These are phyloP conservation scores for Platysteira castanea DNA, from an alignment of 2,113 vertebrate species.

Conservation along the genomic window DNA sequence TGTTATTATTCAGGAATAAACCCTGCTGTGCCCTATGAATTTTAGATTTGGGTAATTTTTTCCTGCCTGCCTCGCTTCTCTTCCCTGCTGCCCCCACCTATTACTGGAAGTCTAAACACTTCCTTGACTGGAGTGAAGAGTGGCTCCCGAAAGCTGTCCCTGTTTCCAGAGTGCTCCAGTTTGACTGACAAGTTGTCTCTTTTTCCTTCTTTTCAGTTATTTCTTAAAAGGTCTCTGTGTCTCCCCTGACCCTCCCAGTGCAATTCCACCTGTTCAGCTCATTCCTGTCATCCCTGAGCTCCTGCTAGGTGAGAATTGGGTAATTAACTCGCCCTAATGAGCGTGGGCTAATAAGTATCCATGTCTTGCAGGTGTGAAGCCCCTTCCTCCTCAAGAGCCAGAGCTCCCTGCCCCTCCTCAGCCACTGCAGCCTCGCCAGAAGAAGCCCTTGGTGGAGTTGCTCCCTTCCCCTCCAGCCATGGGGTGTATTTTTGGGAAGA, in stretches of 20 bases:
- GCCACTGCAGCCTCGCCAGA: not conserved
- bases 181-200: not conserved
- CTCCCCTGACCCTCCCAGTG: not conserved
- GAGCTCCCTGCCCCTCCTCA: not conserved
- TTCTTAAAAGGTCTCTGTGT: not conserved
- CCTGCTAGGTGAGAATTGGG: not conserved
- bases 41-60: not conserved
- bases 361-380: not conserved
- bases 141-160: not conserved
- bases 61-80: not conserved
- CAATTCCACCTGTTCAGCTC: not conserved
- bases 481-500: conserved; percentile 42
- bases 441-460: not conserved
- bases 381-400: not conserved
- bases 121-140: not conserved
- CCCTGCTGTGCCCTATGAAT: not conserved
- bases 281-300: not conserved
- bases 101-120: not conserved
- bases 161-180: not conserved
- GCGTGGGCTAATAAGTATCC: not conserved
- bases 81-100: not conserved
- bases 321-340: not conserved
- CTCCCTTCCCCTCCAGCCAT: not conserved
- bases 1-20: not conserved
- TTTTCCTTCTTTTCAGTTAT: not conserved